Evolutionary conservation across 2,888 invertebrate species (phyloP), one percentile per base, ranked within the genome.

Genomic region (Bombylius major): DNA sequence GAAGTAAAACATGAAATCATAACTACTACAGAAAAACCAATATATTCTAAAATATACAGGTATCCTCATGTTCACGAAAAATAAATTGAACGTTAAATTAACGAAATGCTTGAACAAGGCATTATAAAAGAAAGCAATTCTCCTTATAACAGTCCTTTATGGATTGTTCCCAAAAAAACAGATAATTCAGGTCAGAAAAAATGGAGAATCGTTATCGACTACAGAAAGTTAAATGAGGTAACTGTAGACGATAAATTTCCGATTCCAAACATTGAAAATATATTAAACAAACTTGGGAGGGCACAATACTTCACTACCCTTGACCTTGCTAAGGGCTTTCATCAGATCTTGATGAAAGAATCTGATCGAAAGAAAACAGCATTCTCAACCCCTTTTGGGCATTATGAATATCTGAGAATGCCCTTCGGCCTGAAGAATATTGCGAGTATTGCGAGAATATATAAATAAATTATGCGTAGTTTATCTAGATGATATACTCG

Each of bases 161-260:
- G 58, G 59, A 58, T 61, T 9, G 59, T 57, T 5, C 58, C 59
- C 0, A 61, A 62, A 47, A n/a, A 63, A 36, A 45, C 47, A 8
- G 58, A 61, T 46, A 58, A 55, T 9, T 57, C 58, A 23, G 59
- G 53, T 5, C 33, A 57, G 49, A 36, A 53, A 36, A 60, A 60
- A 12, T 61, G 60, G 59, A 52, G 61, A 44, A 47, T 60, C 31
- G 62, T 61, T n/a, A 54, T 61, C 39, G 50, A 53, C 14, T 53
- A 50, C 42, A 44, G 50, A 12, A 50, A 53, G 13, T 32, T 53
- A 12, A 61, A 60, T 47, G 57, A 57, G 5, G 47, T 60, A 9
- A 61, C 63, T 1, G 53, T 62, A 7, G 59, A 61, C 11, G 61
- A 62, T 49, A 59, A 59, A 46, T 60, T 58, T 46, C 60, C 58